These are phyloP conservation scores for Nomada hirtipes DNA, from an alignment of 2,888 invertebrate genomes.

Conservation along the genomic window DNA sequence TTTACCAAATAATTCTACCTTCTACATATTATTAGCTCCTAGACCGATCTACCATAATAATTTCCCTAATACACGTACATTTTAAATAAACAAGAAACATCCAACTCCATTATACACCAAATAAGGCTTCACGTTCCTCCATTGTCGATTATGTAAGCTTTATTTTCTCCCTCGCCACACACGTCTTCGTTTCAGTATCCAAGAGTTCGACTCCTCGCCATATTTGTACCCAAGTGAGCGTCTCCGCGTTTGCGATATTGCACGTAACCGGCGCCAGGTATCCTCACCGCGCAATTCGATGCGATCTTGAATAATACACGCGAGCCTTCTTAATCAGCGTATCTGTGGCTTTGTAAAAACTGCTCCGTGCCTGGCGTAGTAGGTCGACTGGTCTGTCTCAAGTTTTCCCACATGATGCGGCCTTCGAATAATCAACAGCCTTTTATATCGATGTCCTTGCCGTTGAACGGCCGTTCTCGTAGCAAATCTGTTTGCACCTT, in stretches of 20 bases:
- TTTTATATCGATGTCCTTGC: constrained; percentile 59
- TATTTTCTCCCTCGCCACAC: constrained; percentile 4
- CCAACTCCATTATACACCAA: no score
- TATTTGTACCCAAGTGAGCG: constrained; percentile 23
- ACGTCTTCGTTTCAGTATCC: background rate
- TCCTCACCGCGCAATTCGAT: constrained; percentile 31
- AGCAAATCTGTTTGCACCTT: constrained; percentile 53
- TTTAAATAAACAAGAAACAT: no score
- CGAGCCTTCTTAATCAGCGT: constrained; percentile 28
- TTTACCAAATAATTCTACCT: no score
- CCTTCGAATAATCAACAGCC: constrained; percentile 50
- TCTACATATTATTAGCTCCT: no score
- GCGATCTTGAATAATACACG: constrained; percentile 38
- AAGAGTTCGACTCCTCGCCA: background rate
- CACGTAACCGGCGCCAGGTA: constrained; percentile 9
- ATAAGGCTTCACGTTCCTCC: background rate
- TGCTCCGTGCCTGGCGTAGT: constrained; percentile 25
- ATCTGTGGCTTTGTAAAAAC: constrained; percentile 29
- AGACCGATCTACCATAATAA: no score
- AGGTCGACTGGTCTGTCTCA: constrained; percentile 52
- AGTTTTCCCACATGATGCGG: constrained; percentile 53
- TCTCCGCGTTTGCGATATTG: background rate
- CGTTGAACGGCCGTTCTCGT: constrained; percentile 38
- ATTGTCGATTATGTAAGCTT: background rate
- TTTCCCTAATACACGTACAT: no score